Conservation (phyloP, 2,888 invertebrate genomes). For the Lamproptera curius region DNA sequence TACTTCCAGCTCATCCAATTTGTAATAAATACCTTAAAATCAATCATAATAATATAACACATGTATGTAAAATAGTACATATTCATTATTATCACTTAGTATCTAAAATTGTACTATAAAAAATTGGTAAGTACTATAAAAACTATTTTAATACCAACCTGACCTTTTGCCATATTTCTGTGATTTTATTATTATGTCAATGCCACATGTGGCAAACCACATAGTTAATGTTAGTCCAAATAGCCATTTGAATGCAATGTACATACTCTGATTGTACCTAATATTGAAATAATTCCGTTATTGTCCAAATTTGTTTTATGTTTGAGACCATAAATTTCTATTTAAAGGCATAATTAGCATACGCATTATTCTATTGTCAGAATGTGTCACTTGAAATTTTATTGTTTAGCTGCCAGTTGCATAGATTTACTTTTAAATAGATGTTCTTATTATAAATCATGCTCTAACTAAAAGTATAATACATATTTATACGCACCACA, state of each 20-base stretch:
- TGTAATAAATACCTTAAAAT: too few relatives aligned
- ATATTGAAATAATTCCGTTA: conserved; percentile 13
- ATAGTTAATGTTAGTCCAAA: conserved; percentile 45
- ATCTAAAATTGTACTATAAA: too few relatives aligned
- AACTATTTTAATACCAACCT: conserved; percentile 8
- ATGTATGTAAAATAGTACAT: too few relatives aligned
- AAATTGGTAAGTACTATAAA: too few relatives aligned
- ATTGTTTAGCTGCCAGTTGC: conserved; percentile 7
- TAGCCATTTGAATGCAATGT: conserved; percentile 68
- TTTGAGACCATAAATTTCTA: conserved; percentile 23
- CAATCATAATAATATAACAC: too few relatives aligned
- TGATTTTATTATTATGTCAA: conserved; percentile 36
- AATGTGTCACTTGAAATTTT: conserved; percentile 1
- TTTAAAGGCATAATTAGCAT: conserved; percentile 12
- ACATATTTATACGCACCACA: too few relatives aligned
- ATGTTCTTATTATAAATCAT: too few relatives aligned
- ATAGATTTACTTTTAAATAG: too few relatives aligned
- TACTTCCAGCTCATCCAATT: too few relatives aligned
- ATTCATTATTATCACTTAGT: too few relatives aligned
- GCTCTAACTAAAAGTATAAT: too few relatives aligned
- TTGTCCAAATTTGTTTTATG: conserved; percentile 1
- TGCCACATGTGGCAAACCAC: conserved; percentile 55
- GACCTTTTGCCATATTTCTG: conserved; percentile 11
- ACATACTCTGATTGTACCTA: conserved; percentile 39
- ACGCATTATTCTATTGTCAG: conserved; percentile 1